These are phyloP conservation scores for Apostichopus japonicus DNA, from an alignment of 35 echinoderm and acorn worm genomes.

Conservation along the genomic window DNA sequence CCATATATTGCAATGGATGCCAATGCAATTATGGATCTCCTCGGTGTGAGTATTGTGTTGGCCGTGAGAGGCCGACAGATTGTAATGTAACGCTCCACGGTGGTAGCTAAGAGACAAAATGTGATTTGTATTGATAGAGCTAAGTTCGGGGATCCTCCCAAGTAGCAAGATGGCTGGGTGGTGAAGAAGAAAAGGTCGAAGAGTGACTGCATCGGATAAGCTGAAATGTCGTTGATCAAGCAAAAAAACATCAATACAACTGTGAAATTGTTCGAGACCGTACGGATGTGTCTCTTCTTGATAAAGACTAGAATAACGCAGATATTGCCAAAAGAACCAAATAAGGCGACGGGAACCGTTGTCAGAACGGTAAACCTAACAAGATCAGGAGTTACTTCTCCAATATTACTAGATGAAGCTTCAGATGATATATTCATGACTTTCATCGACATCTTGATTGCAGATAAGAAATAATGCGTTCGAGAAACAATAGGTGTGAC, in stretches of 20 bases:
- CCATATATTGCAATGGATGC: no score
- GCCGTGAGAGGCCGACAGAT: neutral
- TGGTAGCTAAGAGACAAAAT: neutral
- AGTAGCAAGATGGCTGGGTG: neutral
- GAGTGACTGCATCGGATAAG: neutral
- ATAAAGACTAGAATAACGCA: slow-evolving; percentile 21
- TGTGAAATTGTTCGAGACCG: neutral
- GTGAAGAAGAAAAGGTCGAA: neutral
- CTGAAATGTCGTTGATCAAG: neutral
- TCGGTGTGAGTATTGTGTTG: neutral
- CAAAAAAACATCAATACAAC: slow-evolving; percentile 6
- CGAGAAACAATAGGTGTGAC: no score
- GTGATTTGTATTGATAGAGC: neutral
- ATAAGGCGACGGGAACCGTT: neutral
- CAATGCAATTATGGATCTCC: no score
- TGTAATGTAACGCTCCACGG: neutral
- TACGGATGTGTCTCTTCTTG: neutral
- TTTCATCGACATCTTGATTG: no score
- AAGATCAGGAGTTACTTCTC: slow-evolving; percentile 1
- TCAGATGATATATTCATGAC: no score
- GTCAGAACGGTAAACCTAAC: neutral
- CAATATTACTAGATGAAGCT: neutral
- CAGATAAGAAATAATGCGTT: no score
- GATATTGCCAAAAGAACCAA: slow-evolving; percentile 18
- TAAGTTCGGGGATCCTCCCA: neutral